phyloP scores from a whole-genome alignment of 1,140 invertebrate species.

The Trichonephila clavata region DNA sequence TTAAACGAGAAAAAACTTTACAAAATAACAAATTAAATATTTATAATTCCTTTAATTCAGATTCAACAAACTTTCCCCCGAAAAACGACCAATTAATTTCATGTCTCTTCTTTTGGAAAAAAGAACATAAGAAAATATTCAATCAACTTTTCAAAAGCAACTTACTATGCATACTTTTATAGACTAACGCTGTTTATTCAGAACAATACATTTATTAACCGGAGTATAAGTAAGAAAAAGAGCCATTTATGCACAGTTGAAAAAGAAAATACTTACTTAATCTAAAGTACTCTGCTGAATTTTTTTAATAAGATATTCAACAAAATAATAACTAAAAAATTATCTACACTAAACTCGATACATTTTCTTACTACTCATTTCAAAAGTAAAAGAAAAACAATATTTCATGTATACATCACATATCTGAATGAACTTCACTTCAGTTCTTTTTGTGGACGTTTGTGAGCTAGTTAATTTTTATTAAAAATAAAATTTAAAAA shows the following conservation, averaged over 20 bases:
- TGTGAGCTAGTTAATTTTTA: background rate
- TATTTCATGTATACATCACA: conserved; percentile 11
- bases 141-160: background rate
- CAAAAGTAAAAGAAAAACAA: conserved; percentile 26
- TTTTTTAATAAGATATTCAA: background rate
- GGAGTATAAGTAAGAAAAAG: background rate
- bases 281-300: background rate
- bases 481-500: background rate
- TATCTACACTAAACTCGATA: background rate
- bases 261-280: background rate
- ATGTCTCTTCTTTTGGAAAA: too few relatives aligned
- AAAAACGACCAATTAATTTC: too few relatives aligned
- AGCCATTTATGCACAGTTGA: background rate
- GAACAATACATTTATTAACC: background rate
- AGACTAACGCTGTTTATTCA: background rate
- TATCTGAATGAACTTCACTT: background rate
- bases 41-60: too few relatives aligned
- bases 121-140: too few relatives aligned
- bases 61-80: too few relatives aligned
- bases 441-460: background rate
- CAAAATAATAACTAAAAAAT: background rate
- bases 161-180: background rate
- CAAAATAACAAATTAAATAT: too few relatives aligned
- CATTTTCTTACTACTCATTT: background rate
- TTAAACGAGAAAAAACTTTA: too few relatives aligned